Percentiles rank a stretch among this genome's conserved stretches.
These are phyloP conservation scores for Pachydiplax longipennis DNA, from an alignment of 2,888 invertebrate species.

Conservation along the genomic window DNA sequence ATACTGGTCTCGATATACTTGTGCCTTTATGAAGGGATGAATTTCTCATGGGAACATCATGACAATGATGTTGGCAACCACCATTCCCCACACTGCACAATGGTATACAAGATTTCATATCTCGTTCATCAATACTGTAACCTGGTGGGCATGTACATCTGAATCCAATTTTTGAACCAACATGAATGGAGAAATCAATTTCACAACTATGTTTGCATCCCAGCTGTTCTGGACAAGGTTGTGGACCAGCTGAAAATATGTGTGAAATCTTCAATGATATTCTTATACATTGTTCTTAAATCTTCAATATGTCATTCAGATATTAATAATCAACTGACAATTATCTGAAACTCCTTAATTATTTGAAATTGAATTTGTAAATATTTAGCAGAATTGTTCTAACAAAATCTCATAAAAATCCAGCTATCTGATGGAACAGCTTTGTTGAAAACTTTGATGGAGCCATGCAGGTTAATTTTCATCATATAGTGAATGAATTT, in stretches of 20 bases:
- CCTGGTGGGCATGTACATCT: conserved; percentile 21
- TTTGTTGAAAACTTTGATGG: no score
- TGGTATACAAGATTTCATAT: conserved; percentile 21
- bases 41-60: conserved; percentile 53
- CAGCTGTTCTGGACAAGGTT: not conserved
- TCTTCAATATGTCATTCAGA: no score
- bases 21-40: not conserved
- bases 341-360: no score
- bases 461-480: no score
- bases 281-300: no score
- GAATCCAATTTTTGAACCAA: not conserved
- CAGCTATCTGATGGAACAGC: no score
- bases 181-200: not conserved
- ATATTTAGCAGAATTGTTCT: no score
- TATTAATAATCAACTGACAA: no score
- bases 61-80: conserved; percentile 59
- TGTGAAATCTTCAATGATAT: no score
- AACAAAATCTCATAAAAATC: no score
- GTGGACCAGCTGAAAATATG: not conserved
- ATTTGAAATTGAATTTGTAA: no score
- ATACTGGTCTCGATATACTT: conserved; percentile 52
- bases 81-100: conserved; percentile 57
- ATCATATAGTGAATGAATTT: no score
- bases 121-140: conserved; percentile 13
- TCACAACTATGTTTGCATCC: conserved; percentile 41